Base-by-base conservation (phyloP, 2,888 invertebrate species). In the Leptura quadrifasciata region DNA sequence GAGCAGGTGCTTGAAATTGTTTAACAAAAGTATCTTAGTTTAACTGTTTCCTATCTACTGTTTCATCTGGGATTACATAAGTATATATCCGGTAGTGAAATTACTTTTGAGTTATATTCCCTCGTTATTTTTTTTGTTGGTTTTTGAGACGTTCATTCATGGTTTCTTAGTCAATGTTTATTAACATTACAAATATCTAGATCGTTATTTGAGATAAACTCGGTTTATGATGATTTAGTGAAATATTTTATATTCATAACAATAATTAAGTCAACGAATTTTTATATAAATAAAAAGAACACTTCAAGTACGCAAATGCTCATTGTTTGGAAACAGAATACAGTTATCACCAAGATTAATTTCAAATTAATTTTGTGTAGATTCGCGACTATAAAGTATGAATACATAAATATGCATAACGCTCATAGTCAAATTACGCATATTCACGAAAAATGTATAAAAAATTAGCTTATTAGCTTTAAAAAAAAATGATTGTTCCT, bases 1-100 rank as follows among this genome's bases (percentile, higher is more conserved):
- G 72, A 72, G 76, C 79, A 79, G 79, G 76, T 79, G 79, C 77
- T 72, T 73, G 70, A 73, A 79, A 76, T 76, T 76, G 75, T 74
- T 67, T 72, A 70, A 73, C 73, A 74, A 69, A 70, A 77, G 72
- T 77, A 72, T 74, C 75, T 64, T 47, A 74, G 74, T 71, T 54
- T 67, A 65, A 74, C 65, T 65, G 65, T 69, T 74, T 72, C 74
- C 61, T 78, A 79, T 79, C 77, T 74, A 8, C 58, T 10, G 57
- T 60, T 74, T 55, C 61, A 80, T 78, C 78, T 75, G 52, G 65
- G 72, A 76, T 77, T 75, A 78, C 76, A 77, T 77, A 75, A 75
- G 35, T 76, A 73, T 76, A 76, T 78, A 78, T 80, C 80, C 80
- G 80, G 80, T 77, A 60, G 64, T 68, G 76, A 77, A 76, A 60